These are phyloP conservation scores for Lasioglossum leucozonium DNA, from an alignment of 2,888 invertebrate species.

Conservation along the genomic window DNA sequence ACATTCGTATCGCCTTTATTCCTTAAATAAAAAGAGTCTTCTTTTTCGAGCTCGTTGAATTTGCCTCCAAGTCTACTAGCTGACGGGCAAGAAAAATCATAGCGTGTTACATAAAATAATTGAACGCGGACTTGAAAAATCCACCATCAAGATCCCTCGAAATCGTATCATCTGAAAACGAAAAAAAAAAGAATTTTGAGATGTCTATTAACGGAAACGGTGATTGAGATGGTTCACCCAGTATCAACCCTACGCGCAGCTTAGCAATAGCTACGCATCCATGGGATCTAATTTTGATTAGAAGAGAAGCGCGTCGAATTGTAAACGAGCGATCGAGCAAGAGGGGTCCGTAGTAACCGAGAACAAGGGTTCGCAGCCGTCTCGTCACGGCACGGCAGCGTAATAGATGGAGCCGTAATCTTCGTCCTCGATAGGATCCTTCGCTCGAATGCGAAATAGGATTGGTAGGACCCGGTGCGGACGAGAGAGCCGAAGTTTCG, in stretches of 20 bases:
- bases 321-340: background rate
- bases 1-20: background rate
- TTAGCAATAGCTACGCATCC: background rate
- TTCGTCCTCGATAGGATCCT: slow-evolving; percentile 24
- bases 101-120: no score
- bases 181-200: no score
- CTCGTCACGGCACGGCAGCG: background rate
- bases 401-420: slow-evolving; percentile 33
- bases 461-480: slow-evolving; percentile 43
- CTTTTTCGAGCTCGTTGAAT: background rate
- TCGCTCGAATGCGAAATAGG: slow-evolving; percentile 59
- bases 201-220: background rate
- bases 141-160: no score
- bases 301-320: slow-evolving; percentile 2
- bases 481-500: slow-evolving; percentile 39
- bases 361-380: background rate
- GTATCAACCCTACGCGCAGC: background rate
- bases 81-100: background rate
- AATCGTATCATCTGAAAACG: no score
- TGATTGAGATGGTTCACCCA: background rate
- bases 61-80: background rate
- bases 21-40: background rate
- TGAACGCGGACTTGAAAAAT: no score
- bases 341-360: background rate
- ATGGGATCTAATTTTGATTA: background rate